phyloP scores from a whole-genome alignment of 2,888 invertebrate genomes.

The Phalangium opilio region DNA sequence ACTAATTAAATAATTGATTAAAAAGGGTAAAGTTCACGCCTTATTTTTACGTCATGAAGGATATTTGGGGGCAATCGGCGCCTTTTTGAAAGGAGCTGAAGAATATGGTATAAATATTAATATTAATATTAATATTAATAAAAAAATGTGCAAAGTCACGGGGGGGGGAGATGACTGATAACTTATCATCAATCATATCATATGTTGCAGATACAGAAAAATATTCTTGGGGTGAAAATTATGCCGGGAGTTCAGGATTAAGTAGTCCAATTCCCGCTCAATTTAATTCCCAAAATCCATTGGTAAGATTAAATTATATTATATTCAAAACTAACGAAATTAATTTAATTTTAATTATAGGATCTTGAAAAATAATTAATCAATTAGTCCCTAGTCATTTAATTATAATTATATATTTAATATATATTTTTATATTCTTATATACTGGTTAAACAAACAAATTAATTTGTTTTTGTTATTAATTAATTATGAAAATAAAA shows the following conservation, averaged over 20 bases:
- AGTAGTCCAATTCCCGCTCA: slow-evolving; percentile 35
- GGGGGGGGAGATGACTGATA: no score
- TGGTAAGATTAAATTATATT: slow-evolving; percentile 19
- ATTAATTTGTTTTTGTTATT: no score
- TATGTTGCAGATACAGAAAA: slow-evolving; percentile 33
- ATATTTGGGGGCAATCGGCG: slow-evolving; percentile 52
- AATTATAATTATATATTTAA: no score
- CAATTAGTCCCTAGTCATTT: no score
- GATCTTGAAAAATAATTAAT: no score
- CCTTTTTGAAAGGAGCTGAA: slow-evolving; percentile 47
- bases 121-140: slow-evolving; percentile 5
- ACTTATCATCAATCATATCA: no score
- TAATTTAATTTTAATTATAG: neutral
- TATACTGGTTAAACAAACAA: no score
- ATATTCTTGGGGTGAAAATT: slow-evolving; percentile 51
- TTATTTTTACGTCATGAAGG: slow-evolving; percentile 53
- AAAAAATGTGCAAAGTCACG: no score
- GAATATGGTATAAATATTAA: slow-evolving; percentile 34
- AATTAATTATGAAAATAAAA: no score
- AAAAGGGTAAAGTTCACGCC: slow-evolving; percentile 42
- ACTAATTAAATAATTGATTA: no score
- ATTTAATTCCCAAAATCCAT: slow-evolving; percentile 20
- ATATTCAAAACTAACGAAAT: neutral
- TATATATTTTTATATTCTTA: no score
- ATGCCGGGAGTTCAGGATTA: slow-evolving; percentile 47